Evolutionary conservation across 2,888 invertebrate species (phyloP), one percentile per base, ranked within the genome.

Genomic region (Xylophagus ater): DNA sequence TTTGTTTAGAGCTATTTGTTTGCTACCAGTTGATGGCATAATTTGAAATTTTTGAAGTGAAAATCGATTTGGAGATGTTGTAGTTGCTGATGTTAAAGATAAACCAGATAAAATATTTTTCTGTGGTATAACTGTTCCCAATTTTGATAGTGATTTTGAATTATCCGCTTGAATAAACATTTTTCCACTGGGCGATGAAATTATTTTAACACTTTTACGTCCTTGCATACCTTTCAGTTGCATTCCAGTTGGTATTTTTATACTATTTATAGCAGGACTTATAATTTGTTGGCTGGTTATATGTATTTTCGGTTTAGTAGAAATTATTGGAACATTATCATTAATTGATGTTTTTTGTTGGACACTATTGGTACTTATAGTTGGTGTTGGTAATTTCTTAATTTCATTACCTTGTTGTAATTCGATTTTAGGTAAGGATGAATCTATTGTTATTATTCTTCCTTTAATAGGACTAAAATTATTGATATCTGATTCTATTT

Each of bases 1-100:
- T 33, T 61, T 61, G 14, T 47, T 41, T 10, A 50, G 37, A n/a
- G 43, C 37, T 18, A 50, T 40, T 30, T 44, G 39, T 30, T 49
- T 44, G 14, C 15, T 37, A 9, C 43, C 41, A 9, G 58, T 50
- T 3, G 54, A 52, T 25, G 59, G 55, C 24, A 63, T 48, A 34
- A 63, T 52, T 42, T 63, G 62, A 42, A 63, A 55, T 42, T 63
- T 63, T 37, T 63, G 63, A 52, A 63, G 56, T 26, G 59, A 56
- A 28, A 61, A 51, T 10, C 62, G 54, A 29, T 54, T 55, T 21
- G 52, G 49, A 3, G 49, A 24, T 6, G 52, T 4, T 9, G 26
- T 24, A 2, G 44, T 21, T n/a, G 46, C 34, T n/a, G 32, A 24
- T 2, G 17, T 32, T 23, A 21, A 19, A n/a, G 26, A 20, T 17